Evolutionary conservation across 2,888 invertebrate genomes (phyloP).

Genomic region (Acronicta psi): DNA sequence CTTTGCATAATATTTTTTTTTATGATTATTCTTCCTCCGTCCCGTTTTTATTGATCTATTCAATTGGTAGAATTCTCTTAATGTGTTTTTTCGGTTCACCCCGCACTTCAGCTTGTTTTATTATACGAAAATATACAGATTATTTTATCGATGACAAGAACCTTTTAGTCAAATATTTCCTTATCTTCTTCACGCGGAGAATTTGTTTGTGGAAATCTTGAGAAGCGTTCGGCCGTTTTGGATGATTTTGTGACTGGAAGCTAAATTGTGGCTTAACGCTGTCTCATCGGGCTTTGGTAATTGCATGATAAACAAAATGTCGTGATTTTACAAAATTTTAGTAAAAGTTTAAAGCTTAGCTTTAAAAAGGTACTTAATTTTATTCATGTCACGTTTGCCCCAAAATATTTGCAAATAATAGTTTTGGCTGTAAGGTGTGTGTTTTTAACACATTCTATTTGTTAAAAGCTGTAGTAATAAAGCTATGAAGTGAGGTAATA

Average conservation of each 20-base stretch:
- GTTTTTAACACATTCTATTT: conserved; percentile 11
- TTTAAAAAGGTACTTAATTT: background rate
- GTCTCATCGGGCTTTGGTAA: conserved; percentile 22
- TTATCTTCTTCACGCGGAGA: conserved; percentile 16
- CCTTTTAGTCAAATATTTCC: conserved; percentile 55
- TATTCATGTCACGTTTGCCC: conserved; percentile 46
- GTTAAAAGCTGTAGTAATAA: conserved; percentile 7
- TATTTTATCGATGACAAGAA: conserved; percentile 52
- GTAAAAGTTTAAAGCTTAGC: no score
- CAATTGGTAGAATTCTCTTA: conserved; percentile 74
- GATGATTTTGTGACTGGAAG: conserved; percentile 15
- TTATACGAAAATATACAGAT: conserved; percentile 59
- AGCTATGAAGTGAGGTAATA: conserved; percentile 1
- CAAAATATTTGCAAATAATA: conserved; percentile 20
- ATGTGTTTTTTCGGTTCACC: conserved; percentile 65
- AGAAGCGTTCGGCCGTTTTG: conserved; percentile 44
- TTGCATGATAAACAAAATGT: conserved; percentile 24
- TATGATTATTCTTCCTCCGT: conserved; percentile 30
- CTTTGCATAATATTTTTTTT: conserved; percentile 63
- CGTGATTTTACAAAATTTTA: background rate
- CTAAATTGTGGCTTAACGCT: conserved; percentile 35
- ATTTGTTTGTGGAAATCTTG: conserved; percentile 48
- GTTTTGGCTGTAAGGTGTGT: no score
- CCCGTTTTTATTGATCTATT: conserved; percentile 75
- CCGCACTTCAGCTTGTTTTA: conserved; percentile 56